A percentile compares a stretch with the other conserved stretches of the same genome.
These are phyloP conservation scores for Cranoglanis bouderius DNA, from an alignment of 2,113 vertebrate genomes.

Conservation along the genomic window DNA sequence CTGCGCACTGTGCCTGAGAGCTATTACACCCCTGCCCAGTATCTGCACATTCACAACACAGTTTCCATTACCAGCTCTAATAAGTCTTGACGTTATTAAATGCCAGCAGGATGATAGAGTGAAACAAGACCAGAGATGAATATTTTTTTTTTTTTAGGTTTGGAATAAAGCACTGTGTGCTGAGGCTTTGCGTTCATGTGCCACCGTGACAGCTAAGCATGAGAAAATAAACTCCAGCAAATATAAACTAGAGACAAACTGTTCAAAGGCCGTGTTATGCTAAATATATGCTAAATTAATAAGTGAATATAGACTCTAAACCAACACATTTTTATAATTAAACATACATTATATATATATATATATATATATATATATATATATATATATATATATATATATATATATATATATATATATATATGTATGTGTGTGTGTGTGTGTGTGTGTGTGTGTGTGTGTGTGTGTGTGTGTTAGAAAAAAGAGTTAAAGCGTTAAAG, in stretches of 20 bases:
- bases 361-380: too few species aligned
- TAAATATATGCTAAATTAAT: neutral
- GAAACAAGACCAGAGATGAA: constrained; percentile 77
- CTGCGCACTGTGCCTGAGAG: constrained; percentile 93
- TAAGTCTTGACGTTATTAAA: constrained; percentile 99
- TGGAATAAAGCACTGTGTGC: constrained; percentile 72
- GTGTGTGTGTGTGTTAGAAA: too few species aligned
- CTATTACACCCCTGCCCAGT: constrained; percentile 93
- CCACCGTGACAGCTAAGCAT: constrained; percentile 59
- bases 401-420: neutral
- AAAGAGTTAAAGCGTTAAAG: too few species aligned
- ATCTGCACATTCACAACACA: constrained; percentile 88
- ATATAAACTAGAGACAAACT: constrained; percentile 18
- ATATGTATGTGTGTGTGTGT: too few species aligned
- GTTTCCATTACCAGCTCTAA: constrained; percentile 94
- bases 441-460: too few species aligned
- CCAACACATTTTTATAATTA: neutral
- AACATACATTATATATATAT: too few species aligned
- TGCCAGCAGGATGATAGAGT: constrained; percentile 87
- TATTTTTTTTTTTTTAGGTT: constrained; percentile 82
- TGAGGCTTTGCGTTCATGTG: constrained; percentile 67
- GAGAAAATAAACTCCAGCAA: constrained; percentile 46
- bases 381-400: too few species aligned
- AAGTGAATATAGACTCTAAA: neutral
- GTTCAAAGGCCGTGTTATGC: neutral